Evolutionary conservation across 1,140 invertebrate genomes (phyloP), one percentile per base, ranked within the genome.

Genomic region (Megalopta genalis): DNA sequence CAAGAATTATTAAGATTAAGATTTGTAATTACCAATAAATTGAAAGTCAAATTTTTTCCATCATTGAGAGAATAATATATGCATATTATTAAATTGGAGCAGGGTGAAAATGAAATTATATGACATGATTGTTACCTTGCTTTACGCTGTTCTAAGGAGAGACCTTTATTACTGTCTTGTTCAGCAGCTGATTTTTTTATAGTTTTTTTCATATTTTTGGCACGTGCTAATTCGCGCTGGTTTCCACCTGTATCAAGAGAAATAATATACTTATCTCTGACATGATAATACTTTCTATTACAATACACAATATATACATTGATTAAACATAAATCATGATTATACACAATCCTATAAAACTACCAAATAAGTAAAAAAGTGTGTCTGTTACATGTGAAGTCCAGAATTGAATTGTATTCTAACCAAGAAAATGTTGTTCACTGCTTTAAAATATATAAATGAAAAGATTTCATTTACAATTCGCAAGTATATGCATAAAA

Each of bases 181-280:
- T 94, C 92, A 12, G 89, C 85, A 9, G 94, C 92, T 52, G 91
- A 89, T 87, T 94, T 94, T 69, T 93, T 94, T 77, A 88, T 89
- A 21, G 86, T 84, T 89, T 96, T 96, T 87, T 95, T 96, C 77
- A 92, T 88, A 88, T 94, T 94, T 89, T 96, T 96, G 54, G 93
- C 94, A 70, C 95, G 91, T 74, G 95, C 95, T 82, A 96, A 90
- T 86, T 96, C 95, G 81, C 95, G 92, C 88, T 96, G 95, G 91
- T 96, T 96, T 87, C 95, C 95, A 82, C 93, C 93, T 93, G 59
- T 3, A 63, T 65, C 0, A 72, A 67, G 7, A 57, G 0, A 21
- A 42, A 62, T 27, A 62, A 21, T 6, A 46, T 5, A 25, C 18
- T 59, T 59, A 25, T 59, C 8, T 54, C 25, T n/a, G n/a, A 32